Percentiles rank a stretch among this genome's conserved stretches.
phyloP scores from a whole-genome alignment of 2,113 vertebrate species.

The Scytalopus superciliaris region DNA sequence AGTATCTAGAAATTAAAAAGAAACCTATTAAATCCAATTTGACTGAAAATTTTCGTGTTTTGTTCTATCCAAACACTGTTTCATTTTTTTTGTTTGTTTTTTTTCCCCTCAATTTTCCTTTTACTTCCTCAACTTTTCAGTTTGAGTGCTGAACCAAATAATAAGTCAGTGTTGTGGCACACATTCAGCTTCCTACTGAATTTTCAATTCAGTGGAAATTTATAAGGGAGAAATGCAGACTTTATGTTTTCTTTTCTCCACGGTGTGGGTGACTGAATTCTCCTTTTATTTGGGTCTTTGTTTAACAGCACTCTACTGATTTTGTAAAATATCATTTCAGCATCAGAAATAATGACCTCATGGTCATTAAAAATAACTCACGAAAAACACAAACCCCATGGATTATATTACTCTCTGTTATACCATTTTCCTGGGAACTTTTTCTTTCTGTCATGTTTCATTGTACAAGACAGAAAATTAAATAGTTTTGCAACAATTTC shows the following conservation, averaged over 20 bases:
- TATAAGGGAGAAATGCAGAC: background rate
- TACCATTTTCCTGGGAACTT: background rate
- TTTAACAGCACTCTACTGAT: background rate
- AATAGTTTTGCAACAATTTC: background rate
- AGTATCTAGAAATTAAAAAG: background rate
- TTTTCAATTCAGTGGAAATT: background rate
- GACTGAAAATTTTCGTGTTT: background rate
- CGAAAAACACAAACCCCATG: background rate
- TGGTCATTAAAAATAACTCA: slow-evolving; percentile 3
- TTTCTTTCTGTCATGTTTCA: background rate
- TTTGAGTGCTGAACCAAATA: background rate
- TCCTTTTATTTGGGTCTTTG: background rate
- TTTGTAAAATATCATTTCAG: background rate
- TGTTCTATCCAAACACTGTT: background rate
- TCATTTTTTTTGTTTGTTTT: background rate
- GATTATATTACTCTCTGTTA: background rate
- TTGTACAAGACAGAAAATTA: background rate
- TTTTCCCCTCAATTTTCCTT: background rate
- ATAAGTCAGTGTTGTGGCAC: background rate
- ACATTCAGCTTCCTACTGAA: background rate
- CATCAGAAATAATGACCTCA: slow-evolving; percentile 7
- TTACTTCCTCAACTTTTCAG: background rate
- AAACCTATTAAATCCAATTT: background rate
- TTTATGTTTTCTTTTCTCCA: background rate
- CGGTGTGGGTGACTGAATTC: background rate